Base-by-base conservation (phyloP, 2,113 vertebrate species). In the Ceyx margarethae region DNA sequence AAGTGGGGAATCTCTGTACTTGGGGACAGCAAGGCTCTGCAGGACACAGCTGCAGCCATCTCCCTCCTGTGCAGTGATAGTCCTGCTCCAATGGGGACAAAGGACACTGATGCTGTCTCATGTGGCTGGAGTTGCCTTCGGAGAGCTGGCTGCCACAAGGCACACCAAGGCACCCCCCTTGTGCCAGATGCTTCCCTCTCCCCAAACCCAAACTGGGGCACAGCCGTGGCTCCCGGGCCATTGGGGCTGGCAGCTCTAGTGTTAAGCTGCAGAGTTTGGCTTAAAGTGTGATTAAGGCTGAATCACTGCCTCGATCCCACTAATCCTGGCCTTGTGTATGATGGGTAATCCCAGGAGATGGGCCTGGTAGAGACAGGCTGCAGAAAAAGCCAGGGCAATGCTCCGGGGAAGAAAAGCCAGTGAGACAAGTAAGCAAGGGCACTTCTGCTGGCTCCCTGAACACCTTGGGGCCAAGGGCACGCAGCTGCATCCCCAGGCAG, bases 201-300 rank as follows among this genome's bases (percentile, higher is more conserved):
- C 51, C 33, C 53, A 65, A 1, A 60, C 35, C 46, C 65, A 73
- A 89, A 80, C 6, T 65, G 75, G 87, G 64, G 45, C 87, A 89
- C 3, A 1, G 43, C 51, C 3, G 2, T 20, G 21, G 76, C 76
- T 82, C 73, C 43, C 2, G 11, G 69, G 48, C 69, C 6, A 10
- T 22, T 81, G 43, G 77, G 25, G 58, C 78, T 81, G 89, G 91
- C 89, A 96, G 75, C 74, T 90, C 33, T 72, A 90, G 93, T 15
- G 89, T 96, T 96, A 97, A 96, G 4, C 76, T 37, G 57, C 64
- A 80, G 87, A 81, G 81, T 76, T 85, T 57, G 90, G 91, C 87
- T 96, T 94, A 83, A 87, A 92, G 80, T 95, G 94, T 93, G 95
- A 96, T 96, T 97, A 95, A 96, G 84, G 92, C 85, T 88, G 93